These are phyloP conservation scores for Eurytoma californica DNA, from an alignment of 2,888 invertebrate species.

Conservation along the genomic window DNA sequence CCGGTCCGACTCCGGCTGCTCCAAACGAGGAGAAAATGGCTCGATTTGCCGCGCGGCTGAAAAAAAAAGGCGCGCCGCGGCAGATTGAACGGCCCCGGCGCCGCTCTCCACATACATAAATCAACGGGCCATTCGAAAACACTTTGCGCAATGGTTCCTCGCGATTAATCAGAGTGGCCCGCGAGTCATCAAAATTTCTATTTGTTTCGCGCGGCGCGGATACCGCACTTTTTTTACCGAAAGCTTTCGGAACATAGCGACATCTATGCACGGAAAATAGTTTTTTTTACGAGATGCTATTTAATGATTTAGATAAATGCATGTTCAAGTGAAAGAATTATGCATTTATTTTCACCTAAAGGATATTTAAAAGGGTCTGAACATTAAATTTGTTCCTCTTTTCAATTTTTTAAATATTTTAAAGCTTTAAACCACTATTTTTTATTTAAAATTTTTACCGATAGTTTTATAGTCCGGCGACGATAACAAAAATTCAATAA, in stretches of 20 bases:
- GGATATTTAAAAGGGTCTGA: too few relatives aligned
- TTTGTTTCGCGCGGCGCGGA: neutral
- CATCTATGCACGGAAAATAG: neutral
- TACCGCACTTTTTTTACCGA: neutral
- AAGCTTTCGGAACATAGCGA: neutral
- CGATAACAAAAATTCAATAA: neutral
- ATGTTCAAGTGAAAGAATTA: neutral
- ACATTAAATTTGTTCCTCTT: too few relatives aligned
- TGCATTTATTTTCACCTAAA: too few relatives aligned
- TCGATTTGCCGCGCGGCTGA: constrained; percentile 38
- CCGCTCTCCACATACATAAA: constrained; percentile 36
- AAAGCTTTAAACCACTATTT: too few relatives aligned
- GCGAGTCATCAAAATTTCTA: constrained; percentile 40
- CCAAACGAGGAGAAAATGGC: constrained; percentile 52
- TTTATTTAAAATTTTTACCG: too few relatives aligned
- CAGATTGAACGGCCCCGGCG: constrained; percentile 26
- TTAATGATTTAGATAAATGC: neutral
- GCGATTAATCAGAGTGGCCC: constrained; percentile 38
- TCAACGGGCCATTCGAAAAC: constrained; percentile 50
- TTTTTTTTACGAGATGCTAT: neutral
- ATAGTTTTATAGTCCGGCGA: neutral
- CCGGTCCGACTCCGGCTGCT: constrained; percentile 21
- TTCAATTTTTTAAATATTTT: too few relatives aligned
- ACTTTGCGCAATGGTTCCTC: constrained; percentile 45
- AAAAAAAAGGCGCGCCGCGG: neutral